Percentiles rank a stretch among this genome's conserved stretches.
Evolutionary conservation across 2,888 invertebrate genomes (phyloP).

Genomic region (Oeneis ivallda): DNA sequence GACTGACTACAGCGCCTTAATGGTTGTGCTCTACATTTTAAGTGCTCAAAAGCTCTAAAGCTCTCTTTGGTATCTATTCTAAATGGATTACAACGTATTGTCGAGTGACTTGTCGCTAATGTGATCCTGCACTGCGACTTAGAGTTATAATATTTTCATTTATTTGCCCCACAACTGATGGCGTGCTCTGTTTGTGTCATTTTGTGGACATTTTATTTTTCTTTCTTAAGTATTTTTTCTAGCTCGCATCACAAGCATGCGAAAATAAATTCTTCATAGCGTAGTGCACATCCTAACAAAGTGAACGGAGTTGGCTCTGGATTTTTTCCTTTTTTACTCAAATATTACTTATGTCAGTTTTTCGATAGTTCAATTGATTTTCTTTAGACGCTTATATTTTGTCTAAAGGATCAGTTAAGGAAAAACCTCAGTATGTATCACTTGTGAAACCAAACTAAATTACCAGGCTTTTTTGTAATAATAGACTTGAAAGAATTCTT

Average conservation of each 20-base stretch:
- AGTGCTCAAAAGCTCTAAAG: too few relatives aligned
- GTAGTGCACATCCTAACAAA: neutral
- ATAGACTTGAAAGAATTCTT: too few relatives aligned
- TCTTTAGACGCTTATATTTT: neutral
- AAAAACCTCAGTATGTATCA: too few relatives aligned
- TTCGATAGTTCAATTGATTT: neutral
- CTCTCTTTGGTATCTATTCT: too few relatives aligned
- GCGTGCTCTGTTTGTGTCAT: slow-evolving; percentile 31
- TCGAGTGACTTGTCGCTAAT: neutral
- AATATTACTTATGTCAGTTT: too few relatives aligned
- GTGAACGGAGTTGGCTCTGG: neutral
- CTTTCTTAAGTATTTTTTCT: slow-evolving; percentile 13
- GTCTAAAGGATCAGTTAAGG: too few relatives aligned
- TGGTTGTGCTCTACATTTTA: neutral
- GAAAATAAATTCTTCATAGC: neutral
- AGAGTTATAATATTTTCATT: slow-evolving; percentile 39
- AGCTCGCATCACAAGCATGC: neutral
- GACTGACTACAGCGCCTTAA: too few relatives aligned
- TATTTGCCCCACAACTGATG: slow-evolving; percentile 37
- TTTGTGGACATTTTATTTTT: slow-evolving; percentile 19
- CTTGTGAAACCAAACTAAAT: too few relatives aligned
- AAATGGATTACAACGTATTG: neutral
- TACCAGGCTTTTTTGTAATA: too few relatives aligned
- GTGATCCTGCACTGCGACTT: slow-evolving; percentile 11
- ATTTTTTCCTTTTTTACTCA: neutral